Evolutionary conservation across 2,888 invertebrate species (phyloP), one percentile per base, ranked within the genome.

Genomic region (Caenorhabditis imperialis): DNA sequence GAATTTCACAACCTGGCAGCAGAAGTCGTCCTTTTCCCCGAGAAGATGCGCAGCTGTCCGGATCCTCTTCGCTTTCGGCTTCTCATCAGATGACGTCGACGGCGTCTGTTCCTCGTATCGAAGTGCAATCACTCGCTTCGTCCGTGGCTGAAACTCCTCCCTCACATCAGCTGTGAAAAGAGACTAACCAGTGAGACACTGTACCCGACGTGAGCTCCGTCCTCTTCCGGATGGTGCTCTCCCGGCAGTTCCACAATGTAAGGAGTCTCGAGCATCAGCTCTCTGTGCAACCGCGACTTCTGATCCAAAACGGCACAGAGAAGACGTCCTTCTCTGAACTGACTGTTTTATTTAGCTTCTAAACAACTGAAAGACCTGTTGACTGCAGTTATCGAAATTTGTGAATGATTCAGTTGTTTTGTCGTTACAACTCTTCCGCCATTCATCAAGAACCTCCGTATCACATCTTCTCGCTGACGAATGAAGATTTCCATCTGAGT

Each of bases 191-290:
- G 16, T 10, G 71, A 62, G 16, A 71, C 71, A 45, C 61, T 47
- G 16, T 71, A 71, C 27, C 44, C 27, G n/a, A 71, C 57, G 30
- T 37, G 27, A 12, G 44, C 51, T 1, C 38, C 12, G 6, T 57
- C 71, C 20, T 42, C 61, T 14, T 30, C 30, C 30, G 30, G 30
- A 30, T 54, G 44, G 62, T 71, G 62, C 22, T 72, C 72, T 2
- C 23, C 33, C 0, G 73, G 67, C 10, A 67, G 30, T 35, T 74
- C 73, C 1, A 67, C 60, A 3, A 74, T 74, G 22, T 67, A 67
- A 2, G 73, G 73, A 14, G 73, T 61, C 12, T 60, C 42, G 27
- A 48, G 53, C 23, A 42, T 51, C 20, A 61, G 27, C 42, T 61
- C 70, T 30, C 61, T 38, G 25, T 47, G 18, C 0, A 70, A 30